Base-by-base conservation (phyloP, 2,888 invertebrate genomes). In the Prosapia bicincta region DNA sequence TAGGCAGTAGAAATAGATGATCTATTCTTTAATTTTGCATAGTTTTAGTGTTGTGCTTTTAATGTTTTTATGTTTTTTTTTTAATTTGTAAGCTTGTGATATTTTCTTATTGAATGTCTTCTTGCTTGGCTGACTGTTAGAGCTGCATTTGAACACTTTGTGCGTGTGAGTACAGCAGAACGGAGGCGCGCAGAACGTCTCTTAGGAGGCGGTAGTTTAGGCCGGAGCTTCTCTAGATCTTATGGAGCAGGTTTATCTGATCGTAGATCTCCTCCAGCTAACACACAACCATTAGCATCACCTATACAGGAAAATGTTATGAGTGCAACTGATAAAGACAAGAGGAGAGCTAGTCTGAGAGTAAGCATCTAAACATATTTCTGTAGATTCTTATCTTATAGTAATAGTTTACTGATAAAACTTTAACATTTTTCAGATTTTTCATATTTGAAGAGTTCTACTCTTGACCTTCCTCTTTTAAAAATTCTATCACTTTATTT, bases 171-270 rank as follows among this genome's bases (percentile, higher is more conserved):
- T 66, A 81, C 81, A 72, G 79, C 80, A 71, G 83, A 83, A 77
- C 80, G 82, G 43, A 80, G 82, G 28, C 81, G 83, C 84, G 88
- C 89, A 82, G 90, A 89, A 86, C 88, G 89, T 83, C 87, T 90
- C 78, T 88, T 89, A 79, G 89, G 89, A 84, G 89, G 90, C 83
- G 88, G 90, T 79, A 89, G 90, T 85, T 86, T 90, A 83, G 90
- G 90, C 80, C 86, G 90, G 81, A 89, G 89, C 71, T 90, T 90
- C 83, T 90, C 90, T 78, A 87, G 90, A 82, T 90, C 90, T 66
- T 89, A 90, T 76, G 89, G 89, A 28, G 65, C 69, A 54, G 54
- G 54, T 20, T 54, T 54, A 20, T 54, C 20, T 5, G 54, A 54
- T 20, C 54, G 20, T n/a, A 54, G 20, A 54, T 54, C 54, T 5